phyloP scores from a whole-genome alignment of 2,888 invertebrate genomes.

The Hypena proboscidalis region DNA sequence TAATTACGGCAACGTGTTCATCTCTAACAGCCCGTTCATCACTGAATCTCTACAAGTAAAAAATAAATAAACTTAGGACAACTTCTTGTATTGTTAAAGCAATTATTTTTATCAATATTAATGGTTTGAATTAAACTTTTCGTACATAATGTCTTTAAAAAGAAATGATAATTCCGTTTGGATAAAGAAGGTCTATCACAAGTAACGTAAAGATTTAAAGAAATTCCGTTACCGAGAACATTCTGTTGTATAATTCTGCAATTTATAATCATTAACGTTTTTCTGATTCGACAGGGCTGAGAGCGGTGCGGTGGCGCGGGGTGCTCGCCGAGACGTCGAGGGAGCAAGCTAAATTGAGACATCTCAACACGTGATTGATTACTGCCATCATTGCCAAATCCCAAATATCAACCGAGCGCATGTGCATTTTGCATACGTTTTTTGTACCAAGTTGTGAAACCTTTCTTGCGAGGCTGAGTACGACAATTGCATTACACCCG shows the following conservation, averaged over 20 bases:
- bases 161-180: constrained; percentile 20
- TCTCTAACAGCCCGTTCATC: background rate
- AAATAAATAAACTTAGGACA: too few species aligned
- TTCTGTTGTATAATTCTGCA: constrained; percentile 73
- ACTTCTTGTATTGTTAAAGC: too few species aligned
- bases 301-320: constrained; percentile 37
- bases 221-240: constrained; percentile 60
- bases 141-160: background rate
- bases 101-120: too few species aligned
- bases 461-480: constrained; percentile 57
- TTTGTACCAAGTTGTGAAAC: constrained; percentile 55
- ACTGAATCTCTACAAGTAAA: background rate
- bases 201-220: constrained; percentile 54
- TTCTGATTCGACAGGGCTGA: constrained; percentile 60
- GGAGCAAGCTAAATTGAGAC: constrained; percentile 78
- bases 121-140: background rate
- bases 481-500: constrained; percentile 69
- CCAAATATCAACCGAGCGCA: constrained; percentile 62
- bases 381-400: constrained; percentile 72
- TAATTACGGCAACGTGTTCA: constrained; percentile 1
- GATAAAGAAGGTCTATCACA: constrained; percentile 42
- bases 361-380: constrained; percentile 81
- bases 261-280: constrained; percentile 80
- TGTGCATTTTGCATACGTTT: constrained; percentile 65
- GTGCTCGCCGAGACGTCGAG: constrained; percentile 45